Evolutionary conservation across 2,797 vertebrate genomes (phyloP), one percentile per base, ranked within the genome.

Genomic region (Semotilus atromaculatus): DNA sequence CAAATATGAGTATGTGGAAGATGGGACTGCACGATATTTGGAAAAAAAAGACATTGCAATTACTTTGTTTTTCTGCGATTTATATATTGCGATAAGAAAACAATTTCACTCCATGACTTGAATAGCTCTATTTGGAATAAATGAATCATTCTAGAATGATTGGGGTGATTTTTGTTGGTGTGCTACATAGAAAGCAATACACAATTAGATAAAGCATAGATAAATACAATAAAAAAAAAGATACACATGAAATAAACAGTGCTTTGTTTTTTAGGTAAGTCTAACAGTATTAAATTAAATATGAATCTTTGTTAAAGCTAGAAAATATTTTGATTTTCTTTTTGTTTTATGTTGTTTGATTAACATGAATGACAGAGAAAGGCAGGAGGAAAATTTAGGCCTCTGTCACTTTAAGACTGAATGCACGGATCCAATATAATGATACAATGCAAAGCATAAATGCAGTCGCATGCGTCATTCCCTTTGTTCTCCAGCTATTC

Each of bases 11-110:
- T 16, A 5, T 23, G 10, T 43, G n/a, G 14, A 62, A 62, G 11
- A 16, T 14, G 14, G 13, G 2, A 13, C 58, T 29, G 26, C 26
- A 16, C 0, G 0, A 62, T 29, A 62, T 29, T 62, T 26, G 1
- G 3, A 29, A 29, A 14, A 60, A 62, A 16, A 1, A 6, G 0
- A 16, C 26, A 1, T 62, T 1, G 2, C 0, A 1, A 64, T 7
- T 7, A 31, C 31, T 31, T 16, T 7, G 0, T 31, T 31, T 29
- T 64, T 29, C 26, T 62, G n/a, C 2, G 1, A 62, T 62, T 31
- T 43, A 29, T 3, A 29, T 14, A 64, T 31, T 64, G 60, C 2
- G n/a, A 62, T 64, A 31, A 3, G 13, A 29, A 29, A 31, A 64
- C 3, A 0, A 64, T 64, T 62, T 64, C 29, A 31, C 29, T 29